Conservation (phyloP, 2,888 invertebrate genomes). For the Augochlorella aurata region DNA sequence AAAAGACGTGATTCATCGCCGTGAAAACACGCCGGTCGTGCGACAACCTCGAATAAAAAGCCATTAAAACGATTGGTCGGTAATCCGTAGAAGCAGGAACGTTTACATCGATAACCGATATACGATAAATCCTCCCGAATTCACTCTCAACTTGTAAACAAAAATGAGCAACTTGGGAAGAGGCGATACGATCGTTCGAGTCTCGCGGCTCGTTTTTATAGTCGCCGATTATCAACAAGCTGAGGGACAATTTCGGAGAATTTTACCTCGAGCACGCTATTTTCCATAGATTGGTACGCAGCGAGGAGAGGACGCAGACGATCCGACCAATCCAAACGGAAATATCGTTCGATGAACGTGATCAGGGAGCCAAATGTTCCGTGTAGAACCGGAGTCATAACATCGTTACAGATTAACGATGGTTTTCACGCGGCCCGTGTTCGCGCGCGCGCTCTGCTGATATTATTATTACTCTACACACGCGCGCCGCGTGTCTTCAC, state of each 20-base stretch:
- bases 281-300: neutral
- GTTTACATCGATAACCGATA: neutral
- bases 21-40: too few relatives aligned
- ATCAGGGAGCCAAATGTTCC: neutral
- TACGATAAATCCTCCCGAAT: too few relatives aligned
- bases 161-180: too few relatives aligned
- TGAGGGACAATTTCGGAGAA: neutral
- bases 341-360: neutral
- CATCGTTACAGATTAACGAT: constrained; percentile 19
- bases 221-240: too few relatives aligned
- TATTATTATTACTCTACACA: constrained; percentile 47
- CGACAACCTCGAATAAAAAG: too few relatives aligned
- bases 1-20: too few relatives aligned
- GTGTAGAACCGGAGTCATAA: neutral
- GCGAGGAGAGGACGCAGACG: too few relatives aligned
- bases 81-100: neutral
- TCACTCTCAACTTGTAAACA: too few relatives aligned
- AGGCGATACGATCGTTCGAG: too few relatives aligned
- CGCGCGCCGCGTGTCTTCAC: constrained; percentile 29
- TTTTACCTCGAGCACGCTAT: neutral
- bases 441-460: neutral
- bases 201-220: too few relatives aligned
- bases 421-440: constrained; percentile 20
- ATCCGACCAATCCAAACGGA: neutral
- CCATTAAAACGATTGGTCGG: too few relatives aligned